Evolutionary conservation across 2,888 invertebrate genomes (phyloP).

Genomic region (Ectemnius lituratus): DNA sequence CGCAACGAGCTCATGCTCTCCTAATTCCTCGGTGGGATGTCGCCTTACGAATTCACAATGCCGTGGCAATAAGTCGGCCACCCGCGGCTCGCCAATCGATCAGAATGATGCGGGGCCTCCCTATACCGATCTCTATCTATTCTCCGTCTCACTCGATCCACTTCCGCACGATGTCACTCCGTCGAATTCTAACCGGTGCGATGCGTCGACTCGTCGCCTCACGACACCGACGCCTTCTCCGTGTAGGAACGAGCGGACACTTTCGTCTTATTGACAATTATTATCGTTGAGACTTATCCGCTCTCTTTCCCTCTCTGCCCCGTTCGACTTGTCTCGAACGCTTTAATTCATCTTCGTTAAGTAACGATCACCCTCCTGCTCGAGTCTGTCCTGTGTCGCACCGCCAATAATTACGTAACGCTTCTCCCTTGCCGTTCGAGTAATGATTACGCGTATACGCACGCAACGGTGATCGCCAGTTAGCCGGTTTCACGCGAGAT

Average conservation of each 20-base stretch:
- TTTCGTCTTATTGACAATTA: slow-evolving; percentile 23
- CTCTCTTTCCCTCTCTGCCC: not conserved
- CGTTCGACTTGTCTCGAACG: not conserved
- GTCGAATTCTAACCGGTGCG: too few species aligned
- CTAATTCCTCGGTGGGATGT: slow-evolving; percentile 58
- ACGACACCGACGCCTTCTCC: not conserved
- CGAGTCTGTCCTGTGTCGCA: not conserved
- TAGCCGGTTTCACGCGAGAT: too few species aligned
- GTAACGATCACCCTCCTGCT: slow-evolving; percentile 3
- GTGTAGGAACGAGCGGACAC: slow-evolving; percentile 3
- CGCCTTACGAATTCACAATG: slow-evolving; percentile 54
- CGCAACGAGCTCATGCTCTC: slow-evolving; percentile 26
- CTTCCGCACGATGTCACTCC: too few species aligned
- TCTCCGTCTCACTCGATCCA: too few species aligned
- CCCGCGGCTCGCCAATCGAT: slow-evolving; percentile 54
- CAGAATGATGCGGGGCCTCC: slow-evolving; percentile 30
- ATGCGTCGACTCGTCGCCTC: not conserved
- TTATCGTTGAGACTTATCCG: not conserved
- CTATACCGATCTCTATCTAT: not conserved
- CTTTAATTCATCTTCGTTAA: slow-evolving; percentile 17
- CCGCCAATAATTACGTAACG: slow-evolving; percentile 2
- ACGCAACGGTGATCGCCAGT: too few species aligned
- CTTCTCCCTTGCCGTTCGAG: not conserved
- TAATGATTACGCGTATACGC: too few species aligned
- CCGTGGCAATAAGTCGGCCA: slow-evolving; percentile 66